These are phyloP conservation scores for Mormyrus iriodes DNA, from an alignment of 2,113 vertebrate genomes.

Conservation along the genomic window DNA sequence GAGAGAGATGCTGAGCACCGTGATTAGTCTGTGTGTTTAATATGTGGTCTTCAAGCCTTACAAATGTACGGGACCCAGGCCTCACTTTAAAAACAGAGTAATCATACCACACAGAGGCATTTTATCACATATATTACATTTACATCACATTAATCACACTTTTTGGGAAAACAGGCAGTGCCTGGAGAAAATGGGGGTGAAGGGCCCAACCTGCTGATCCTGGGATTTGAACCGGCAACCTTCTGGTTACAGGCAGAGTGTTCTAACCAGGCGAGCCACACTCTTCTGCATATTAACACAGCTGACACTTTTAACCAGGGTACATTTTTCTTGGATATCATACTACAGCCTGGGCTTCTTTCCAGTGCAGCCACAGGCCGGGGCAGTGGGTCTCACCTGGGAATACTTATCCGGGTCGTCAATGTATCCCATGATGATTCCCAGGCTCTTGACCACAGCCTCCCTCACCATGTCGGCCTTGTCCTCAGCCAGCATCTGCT, in stretches of 20 bases:
- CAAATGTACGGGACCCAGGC: not conserved
- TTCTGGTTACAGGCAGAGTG: not conserved
- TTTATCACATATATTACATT: not conserved
- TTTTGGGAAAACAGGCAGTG: not conserved
- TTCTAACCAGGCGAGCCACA: not conserved
- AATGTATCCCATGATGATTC: slow-evolving; percentile 95
- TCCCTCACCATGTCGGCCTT: slow-evolving; percentile 97
- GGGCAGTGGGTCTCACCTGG: slow-evolving; percentile 65
- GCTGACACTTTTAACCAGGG: not conserved
- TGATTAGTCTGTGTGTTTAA: no score
- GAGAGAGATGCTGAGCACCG: no score
- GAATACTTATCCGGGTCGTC: slow-evolving; percentile 95
- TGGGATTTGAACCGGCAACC: not conserved
- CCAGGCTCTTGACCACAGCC: slow-evolving; percentile 96
- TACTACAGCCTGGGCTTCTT: not conserved
- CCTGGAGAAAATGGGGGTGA: not conserved
- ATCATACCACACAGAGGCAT: not conserved
- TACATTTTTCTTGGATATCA: not conserved
- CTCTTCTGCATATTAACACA: not conserved
- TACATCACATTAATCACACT: not conserved
- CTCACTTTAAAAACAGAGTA: not conserved
- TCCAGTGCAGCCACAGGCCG: not conserved
- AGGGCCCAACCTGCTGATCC: not conserved
- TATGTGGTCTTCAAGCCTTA: not conserved
- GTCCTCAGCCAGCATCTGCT: slow-evolving; percentile 97